Conservation (phyloP, 2,113 vertebrate species). For the Polyodon spathula region DNA sequence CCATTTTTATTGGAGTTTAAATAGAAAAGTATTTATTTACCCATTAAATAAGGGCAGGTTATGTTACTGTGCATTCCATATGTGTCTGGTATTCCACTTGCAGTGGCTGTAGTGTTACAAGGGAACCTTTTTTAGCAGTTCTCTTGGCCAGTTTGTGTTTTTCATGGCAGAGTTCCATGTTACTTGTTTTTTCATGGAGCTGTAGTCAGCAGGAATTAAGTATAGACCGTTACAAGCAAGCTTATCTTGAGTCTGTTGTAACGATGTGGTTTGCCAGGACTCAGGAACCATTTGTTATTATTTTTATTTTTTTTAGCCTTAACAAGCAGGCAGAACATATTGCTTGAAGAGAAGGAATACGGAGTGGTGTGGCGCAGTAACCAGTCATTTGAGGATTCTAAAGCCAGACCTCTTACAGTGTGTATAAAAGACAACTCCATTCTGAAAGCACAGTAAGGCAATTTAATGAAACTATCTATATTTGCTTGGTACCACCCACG, state of each 20-base stretch:
- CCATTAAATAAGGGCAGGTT: neutral
- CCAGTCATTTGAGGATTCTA: no score
- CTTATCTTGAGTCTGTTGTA: neutral
- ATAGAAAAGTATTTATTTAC: slow-evolving; percentile 1
- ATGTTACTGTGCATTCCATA: neutral
- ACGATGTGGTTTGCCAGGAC: neutral
- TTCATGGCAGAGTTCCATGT: neutral
- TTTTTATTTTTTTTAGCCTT: no score
- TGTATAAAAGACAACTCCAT: no score
- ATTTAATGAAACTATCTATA: no score
- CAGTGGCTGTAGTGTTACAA: neutral
- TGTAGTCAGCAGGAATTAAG: neutral
- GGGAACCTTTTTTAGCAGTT: neutral
- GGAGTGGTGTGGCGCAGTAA: no score
- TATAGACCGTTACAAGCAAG: neutral
- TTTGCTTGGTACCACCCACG: no score
- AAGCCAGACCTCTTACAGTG: no score
- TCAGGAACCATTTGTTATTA: no score
- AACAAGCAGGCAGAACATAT: no score
- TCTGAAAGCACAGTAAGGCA: no score
- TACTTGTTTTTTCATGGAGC: neutral
- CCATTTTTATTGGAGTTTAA: slow-evolving; percentile 3
- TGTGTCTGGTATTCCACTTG: neutral
- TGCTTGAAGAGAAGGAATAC: no score
- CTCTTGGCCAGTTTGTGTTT: neutral